These are phyloP conservation scores for Leptinotarsa juncta DNA, from an alignment of 2,888 invertebrate species.

Conservation along the genomic window DNA sequence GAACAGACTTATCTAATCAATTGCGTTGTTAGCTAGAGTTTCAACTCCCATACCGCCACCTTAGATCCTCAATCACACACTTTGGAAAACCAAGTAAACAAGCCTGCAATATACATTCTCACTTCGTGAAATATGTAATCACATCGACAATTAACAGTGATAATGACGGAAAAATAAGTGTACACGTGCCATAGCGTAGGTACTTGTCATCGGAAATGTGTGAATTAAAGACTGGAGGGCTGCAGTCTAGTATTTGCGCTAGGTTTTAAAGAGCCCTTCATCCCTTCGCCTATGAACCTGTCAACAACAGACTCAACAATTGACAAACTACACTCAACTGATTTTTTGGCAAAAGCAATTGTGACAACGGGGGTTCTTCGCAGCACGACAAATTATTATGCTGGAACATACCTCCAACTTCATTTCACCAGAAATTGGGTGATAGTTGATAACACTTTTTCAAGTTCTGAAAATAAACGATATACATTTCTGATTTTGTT, in stretches of 20 bases:
- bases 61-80: background rate
- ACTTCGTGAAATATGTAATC: background rate
- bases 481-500: no score
- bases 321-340: conserved; percentile 38
- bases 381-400: background rate
- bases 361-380: background rate
- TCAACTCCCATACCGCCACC: background rate
- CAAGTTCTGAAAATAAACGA: no score
- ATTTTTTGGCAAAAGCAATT: conserved; percentile 27
- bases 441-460: no score
- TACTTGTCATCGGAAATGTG: conserved; percentile 18
- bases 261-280: conserved; percentile 49
- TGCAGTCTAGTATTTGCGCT: conserved; percentile 46
- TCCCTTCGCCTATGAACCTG: conserved; percentile 47
- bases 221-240: conserved; percentile 25
- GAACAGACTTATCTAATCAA: conserved; percentile 4
- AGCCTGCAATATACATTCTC: background rate
- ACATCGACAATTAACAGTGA: background rate
- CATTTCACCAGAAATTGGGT: background rate
- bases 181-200: background rate
- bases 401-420: background rate
- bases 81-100: background rate
- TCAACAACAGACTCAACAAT: conserved; percentile 39
- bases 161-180: background rate
- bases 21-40: background rate